These are phyloP conservation scores for Argentina silus DNA, from an alignment of 2,797 vertebrate genomes.

Conservation along the genomic window DNA sequence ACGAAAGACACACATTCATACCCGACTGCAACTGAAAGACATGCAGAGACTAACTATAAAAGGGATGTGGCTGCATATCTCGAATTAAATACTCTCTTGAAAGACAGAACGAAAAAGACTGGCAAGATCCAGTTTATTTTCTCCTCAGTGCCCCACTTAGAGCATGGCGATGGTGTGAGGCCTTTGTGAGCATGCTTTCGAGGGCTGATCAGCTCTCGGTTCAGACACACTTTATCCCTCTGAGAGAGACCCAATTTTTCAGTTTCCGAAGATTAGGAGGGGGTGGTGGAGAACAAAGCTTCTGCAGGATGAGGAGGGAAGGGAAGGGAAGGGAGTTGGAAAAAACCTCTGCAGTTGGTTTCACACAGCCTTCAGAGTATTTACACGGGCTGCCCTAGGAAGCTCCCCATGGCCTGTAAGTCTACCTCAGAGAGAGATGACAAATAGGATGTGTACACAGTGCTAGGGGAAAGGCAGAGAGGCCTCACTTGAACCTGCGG, in stretches of 20 bases:
- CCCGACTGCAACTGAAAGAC: slow-evolving; percentile 12
- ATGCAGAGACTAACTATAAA: neutral
- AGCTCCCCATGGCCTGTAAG: slow-evolving; percentile 51
- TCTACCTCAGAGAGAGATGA: slow-evolving; percentile 57
- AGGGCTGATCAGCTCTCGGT: slow-evolving; percentile 71
- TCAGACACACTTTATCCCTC: slow-evolving; percentile 65
- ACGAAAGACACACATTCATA: slow-evolving; percentile 29
- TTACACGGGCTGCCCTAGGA: slow-evolving; percentile 64
- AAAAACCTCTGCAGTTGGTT: slow-evolving; percentile 53
- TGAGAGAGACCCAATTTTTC: slow-evolving; percentile 68
- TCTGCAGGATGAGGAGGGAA: slow-evolving; percentile 47
- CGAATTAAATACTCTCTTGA: slow-evolving; percentile 9
- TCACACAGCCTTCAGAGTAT: slow-evolving; percentile 68
- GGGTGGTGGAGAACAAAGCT: slow-evolving; percentile 61
- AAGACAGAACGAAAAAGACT: slow-evolving; percentile 42
- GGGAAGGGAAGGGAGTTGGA: slow-evolving; percentile 37
- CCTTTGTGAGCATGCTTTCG: slow-evolving; percentile 69
- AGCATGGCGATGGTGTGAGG: slow-evolving; percentile 47
- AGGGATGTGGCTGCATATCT: neutral
- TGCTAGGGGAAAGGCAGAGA: slow-evolving; percentile 43
- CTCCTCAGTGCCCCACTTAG: slow-evolving; percentile 63
- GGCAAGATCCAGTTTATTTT: slow-evolving; percentile 53
- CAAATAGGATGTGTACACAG: slow-evolving; percentile 65
- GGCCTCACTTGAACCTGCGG: slow-evolving; percentile 48
- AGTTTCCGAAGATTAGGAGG: slow-evolving; percentile 67